phyloP scores from a whole-genome alignment of 2,113 vertebrate species.

The Proteles cristata region DNA sequence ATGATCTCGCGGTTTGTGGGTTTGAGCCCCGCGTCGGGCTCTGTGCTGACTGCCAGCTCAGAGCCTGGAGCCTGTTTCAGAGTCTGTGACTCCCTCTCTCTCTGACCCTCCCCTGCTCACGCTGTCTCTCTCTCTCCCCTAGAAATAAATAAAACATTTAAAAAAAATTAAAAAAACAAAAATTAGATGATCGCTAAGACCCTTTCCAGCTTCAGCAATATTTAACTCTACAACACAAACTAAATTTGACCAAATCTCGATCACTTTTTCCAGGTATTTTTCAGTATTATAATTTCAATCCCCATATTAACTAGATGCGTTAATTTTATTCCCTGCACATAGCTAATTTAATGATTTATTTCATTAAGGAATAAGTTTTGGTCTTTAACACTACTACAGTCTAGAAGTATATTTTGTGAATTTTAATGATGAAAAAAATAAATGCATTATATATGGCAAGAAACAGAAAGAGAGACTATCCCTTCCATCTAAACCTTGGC shows the following conservation, averaged over 20 bases:
- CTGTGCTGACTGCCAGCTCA: no score
- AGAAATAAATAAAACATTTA: no score
- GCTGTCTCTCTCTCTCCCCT: no score
- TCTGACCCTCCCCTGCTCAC: no score
- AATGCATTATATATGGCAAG: neutral
- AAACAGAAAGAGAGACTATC: neutral
- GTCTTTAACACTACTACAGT: neutral
- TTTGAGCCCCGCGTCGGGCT: no score
- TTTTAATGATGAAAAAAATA: constrained; percentile 32
- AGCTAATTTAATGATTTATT: neutral
- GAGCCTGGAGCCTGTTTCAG: no score
- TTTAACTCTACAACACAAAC: neutral
- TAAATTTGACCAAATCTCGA: neutral
- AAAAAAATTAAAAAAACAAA: no score
- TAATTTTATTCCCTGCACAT: neutral
- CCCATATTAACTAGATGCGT: neutral
- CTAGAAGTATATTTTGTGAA: neutral
- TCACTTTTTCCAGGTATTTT: neutral
- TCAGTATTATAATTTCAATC: neutral
- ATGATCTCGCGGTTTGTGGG: no score
- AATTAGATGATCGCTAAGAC: neutral
- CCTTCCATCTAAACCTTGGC: neutral
- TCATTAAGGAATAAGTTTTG: neutral
- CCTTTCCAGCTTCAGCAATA: neutral
- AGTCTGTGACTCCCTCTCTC: no score